phyloP scores from a whole-genome alignment of 2,113 vertebrate species.

The Neolamprologus brichardi region DNA sequence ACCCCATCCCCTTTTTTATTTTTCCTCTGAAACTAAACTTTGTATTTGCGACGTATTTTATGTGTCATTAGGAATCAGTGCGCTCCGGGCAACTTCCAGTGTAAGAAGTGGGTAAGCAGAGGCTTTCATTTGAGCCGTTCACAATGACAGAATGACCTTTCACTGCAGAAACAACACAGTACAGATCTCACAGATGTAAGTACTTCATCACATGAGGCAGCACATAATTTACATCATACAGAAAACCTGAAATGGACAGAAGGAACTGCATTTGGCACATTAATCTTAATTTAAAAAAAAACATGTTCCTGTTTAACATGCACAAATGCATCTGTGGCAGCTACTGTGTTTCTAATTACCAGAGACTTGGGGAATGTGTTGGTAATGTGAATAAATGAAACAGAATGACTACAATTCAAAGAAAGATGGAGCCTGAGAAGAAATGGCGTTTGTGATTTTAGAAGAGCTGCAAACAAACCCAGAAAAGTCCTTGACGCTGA shows the following conservation, averaged over 20 bases:
- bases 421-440: not conserved
- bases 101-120: not conserved
- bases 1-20: not conserved
- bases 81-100: not conserved
- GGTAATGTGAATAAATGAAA: not conserved
- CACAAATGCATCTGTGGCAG: not conserved
- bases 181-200: not conserved
- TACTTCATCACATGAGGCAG: not conserved
- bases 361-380: not conserved
- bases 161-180: not conserved
- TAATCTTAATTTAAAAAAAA: not conserved
- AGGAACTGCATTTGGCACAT: not conserved
- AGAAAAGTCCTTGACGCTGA: not conserved
- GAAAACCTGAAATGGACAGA: not conserved
- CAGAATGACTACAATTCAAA: rapidly evolving
- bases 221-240: not conserved
- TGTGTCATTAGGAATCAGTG: not conserved
- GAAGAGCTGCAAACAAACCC: not conserved
- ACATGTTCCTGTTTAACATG: not conserved
- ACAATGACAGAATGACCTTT: not conserved
- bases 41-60: not conserved
- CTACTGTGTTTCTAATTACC: not conserved
- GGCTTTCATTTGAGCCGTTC: not conserved
- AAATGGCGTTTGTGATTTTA: not conserved
- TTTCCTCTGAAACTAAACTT: not conserved